phyloP scores from a whole-genome alignment of 2,797 vertebrate genomes.

The Allobates femoralis region DNA sequence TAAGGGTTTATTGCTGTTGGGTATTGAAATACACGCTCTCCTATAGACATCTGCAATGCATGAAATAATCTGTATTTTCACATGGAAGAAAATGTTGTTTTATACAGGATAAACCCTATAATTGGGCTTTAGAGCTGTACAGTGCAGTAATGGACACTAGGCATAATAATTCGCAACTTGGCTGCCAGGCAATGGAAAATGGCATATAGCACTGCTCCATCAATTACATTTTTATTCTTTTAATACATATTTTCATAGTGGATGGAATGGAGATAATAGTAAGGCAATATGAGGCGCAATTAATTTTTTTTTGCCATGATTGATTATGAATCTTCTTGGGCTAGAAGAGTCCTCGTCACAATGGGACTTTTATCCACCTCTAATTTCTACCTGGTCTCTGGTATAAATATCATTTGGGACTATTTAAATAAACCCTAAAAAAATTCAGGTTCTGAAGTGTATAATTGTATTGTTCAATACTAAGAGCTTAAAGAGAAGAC shows the following conservation, averaged over 20 bases:
- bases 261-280: too few species aligned
- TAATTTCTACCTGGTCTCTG: background rate
- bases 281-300: too few species aligned
- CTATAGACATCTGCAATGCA: background rate
- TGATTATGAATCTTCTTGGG: too few species aligned
- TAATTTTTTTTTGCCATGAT: too few species aligned
- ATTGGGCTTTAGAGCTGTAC: background rate
- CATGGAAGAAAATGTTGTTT: conserved; percentile 3
- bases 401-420: background rate
- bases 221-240: background rate
- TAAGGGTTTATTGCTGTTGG: background rate
- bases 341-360: too few species aligned
- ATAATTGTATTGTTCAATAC: background rate
- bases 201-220: background rate
- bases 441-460: too few species aligned
- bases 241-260: background rate
- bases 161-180: background rate
- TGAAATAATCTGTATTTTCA: conserved; percentile 5
- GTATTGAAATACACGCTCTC: background rate
- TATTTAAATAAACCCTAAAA: background rate
- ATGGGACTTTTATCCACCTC: too few species aligned
- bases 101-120: background rate
- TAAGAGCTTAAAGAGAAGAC: too few species aligned
- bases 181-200: background rate
- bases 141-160: background rate